Conservation (phyloP, 1,140 invertebrate species). For the Wasmannia auropunctata region DNA sequence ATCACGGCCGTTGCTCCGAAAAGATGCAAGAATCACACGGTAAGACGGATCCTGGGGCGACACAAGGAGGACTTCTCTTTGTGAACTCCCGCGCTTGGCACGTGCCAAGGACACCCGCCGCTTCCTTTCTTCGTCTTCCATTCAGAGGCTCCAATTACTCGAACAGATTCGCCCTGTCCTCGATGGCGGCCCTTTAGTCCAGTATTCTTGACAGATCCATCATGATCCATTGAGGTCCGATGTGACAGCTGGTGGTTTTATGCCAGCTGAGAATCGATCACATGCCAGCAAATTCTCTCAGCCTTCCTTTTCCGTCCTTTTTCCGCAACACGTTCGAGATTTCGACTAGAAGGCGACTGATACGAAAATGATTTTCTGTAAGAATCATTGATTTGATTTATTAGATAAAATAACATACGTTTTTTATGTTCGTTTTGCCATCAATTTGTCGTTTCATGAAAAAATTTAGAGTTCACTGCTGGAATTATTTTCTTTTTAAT, state of each 20-base stretch:
- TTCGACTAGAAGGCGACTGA: neutral
- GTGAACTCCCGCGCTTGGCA: constrained; percentile 67
- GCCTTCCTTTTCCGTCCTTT: neutral
- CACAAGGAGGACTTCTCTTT: constrained; percentile 44
- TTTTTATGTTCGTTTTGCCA: neutral
- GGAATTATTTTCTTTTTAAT: neutral
- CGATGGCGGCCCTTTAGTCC: constrained; percentile 10
- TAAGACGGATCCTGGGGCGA: constrained; percentile 4
- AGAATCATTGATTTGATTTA: neutral
- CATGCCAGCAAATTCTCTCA: constrained; percentile 6
- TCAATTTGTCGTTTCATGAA: neutral
- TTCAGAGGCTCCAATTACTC: constrained; percentile 70
- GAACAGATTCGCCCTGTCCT: constrained; percentile 45
- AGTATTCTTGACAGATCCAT: constrained; percentile 67
- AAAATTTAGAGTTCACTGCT: neutral
- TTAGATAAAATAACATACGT: neutral
- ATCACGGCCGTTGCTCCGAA: constrained; percentile 69
- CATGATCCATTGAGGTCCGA: constrained; percentile 24
- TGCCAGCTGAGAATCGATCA: constrained; percentile 60
- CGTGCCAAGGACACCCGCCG: constrained; percentile 47
- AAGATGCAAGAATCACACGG: constrained; percentile 7
- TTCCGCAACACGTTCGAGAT: neutral
- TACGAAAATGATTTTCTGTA: neutral
- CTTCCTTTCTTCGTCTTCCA: neutral
- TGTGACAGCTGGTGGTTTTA: constrained; percentile 66